Base-by-base conservation (phyloP, 2,888 invertebrate species). In the Chrysotoxum bicinctum region DNA sequence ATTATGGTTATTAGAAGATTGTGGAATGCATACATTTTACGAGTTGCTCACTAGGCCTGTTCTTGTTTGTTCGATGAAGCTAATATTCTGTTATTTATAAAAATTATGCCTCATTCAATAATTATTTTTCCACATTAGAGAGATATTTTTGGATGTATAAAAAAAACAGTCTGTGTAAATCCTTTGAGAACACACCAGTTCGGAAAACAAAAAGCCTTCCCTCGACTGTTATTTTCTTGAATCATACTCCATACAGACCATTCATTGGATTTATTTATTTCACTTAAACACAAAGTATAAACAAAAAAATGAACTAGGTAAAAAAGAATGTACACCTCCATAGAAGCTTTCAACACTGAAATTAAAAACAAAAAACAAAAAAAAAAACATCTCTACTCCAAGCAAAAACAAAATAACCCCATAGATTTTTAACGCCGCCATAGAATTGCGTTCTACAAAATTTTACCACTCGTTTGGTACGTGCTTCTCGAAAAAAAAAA, bases 391-490 rank as follows among this genome's bases (percentile, higher is more conserved):
- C 30, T 32, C 66, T 52, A 14, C 40, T 50, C 50, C 48, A 70
- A 78, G 74, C 43, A 50, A 58, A 74, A 81, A 72, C 54, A 62
- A 64, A 52, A 35, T 52, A 64, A 72, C 70, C 70, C 43, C 70
- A 70, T 12, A 14, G 48, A 70, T 40, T 75, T 48, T 64, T 35
- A 60, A 69, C 43, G 50, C 74, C 52, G 52, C 68, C 60, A 50
- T 69, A 40, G 64, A 76, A 81, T 70, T 81, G 64, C 76, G 81
- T 81, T 76, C 16, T 64, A 76, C 45, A 52, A 75, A 70, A 81
- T 64, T 23, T 75, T 37, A 9, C 3, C 69, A 74, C 74, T 60
- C 50, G 48, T 50, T 66, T 23, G 3, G 64, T 76, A 78, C 77
- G 77, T 78, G 78, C 70, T 54, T 69, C 19, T 64, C n/a, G 3